Base-by-base conservation (phyloP, 2,888 invertebrate genomes). In the Mycalesis mineus region DNA sequence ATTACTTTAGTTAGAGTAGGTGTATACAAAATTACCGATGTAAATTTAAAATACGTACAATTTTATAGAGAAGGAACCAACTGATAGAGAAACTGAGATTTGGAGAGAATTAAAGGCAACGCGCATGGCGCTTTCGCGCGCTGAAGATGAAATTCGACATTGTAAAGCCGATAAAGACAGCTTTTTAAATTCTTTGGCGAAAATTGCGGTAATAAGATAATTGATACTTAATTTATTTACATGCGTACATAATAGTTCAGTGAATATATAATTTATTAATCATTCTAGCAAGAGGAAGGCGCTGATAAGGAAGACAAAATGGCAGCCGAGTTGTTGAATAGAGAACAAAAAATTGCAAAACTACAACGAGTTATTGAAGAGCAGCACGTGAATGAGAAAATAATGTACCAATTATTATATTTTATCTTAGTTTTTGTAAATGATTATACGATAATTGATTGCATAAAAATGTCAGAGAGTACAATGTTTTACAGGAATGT, bases 81-180 rank as follows among this genome's bases (percentile, higher is more conserved):
- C 84, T 0, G 84, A 88, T 39, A 82, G 84, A 63, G 91, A 91
- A 71, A 82, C 88, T 0, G 85, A 87, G 47, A 72, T 91, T 60
- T 91, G 86, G 84, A 86, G 84, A 67, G 91, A 91, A 57, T 73
- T 91, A 11, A 84, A 90, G 70, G 74, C 70, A 13, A 77, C 84
- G 0, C 74, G 81, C 42, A 67, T 70, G 5, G 75, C 81, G 0
- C 65, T 91, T 28, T 70, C 75, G 1, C 75, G 75, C 6, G 79
- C 84, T 1, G 88, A 86, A 61, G 83, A 89, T 56, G 84, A 85
- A 54, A 67, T 90, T 4, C 69, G 75, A 0, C 80, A 82, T 60
- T 75, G 89, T 61, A 77, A 85, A 44, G 78, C 77, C 4, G 91
- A 91, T 57, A 91, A 91, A 63, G 88, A 91, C 11, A 86, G 77